A percentile compares a stretch with the other conserved stretches of the same genome.
These are phyloP conservation scores for Alexandromys oeconomus DNA, from an alignment of 2,797 vertebrate genomes.

Conservation along the genomic window DNA sequence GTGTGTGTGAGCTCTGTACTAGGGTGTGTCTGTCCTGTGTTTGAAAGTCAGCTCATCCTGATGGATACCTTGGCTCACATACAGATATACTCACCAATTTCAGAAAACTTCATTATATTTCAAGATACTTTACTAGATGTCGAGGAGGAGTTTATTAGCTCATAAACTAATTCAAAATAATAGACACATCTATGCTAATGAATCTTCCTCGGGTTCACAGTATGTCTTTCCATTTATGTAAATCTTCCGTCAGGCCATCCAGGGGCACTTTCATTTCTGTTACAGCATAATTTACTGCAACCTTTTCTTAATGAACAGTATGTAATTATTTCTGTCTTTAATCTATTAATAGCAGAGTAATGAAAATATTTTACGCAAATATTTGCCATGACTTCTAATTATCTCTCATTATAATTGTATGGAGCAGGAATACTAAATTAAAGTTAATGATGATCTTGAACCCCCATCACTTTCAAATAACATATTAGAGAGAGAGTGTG, in stretches of 20 bases:
- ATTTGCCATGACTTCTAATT: conserved; percentile 72
- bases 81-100: background rate
- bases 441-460: conserved; percentile 55
- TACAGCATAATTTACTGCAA: conserved; percentile 49
- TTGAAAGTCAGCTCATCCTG: background rate
- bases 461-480: conserved; percentile 57
- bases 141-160: background rate
- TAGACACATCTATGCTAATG: conserved; percentile 6
- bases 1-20: background rate
- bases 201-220: background rate
- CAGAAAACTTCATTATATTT: background rate
- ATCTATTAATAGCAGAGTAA: conserved; percentile 65
- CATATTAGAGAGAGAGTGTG: background rate
- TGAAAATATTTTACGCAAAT: conserved; percentile 71
- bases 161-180: conserved; percentile 4
- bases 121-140: background rate
- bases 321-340: conserved; percentile 71
- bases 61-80: background rate
- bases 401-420: conserved; percentile 59
- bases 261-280: background rate
- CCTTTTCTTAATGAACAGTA: conserved; percentile 56
- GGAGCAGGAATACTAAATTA: conserved; percentile 36
- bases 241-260: conserved; percentile 20
- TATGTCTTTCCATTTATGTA: conserved; percentile 48
- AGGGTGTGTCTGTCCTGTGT: background rate